These are phyloP conservation scores for Leptonema lineaticorne DNA, from an alignment of 1,140 invertebrate genomes.

Conservation along the genomic window DNA sequence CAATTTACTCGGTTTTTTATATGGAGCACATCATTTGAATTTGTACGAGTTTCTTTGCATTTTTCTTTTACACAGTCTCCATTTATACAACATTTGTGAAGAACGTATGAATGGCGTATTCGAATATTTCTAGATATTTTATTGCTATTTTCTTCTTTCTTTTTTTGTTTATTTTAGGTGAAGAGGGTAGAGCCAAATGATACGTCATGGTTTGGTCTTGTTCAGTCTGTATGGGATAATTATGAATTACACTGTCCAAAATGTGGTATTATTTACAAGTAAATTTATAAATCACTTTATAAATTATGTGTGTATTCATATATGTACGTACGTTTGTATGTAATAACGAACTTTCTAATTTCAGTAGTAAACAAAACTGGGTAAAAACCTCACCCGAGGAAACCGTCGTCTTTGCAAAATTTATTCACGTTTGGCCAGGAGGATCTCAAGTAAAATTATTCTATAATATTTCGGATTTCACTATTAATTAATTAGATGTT, in stretches of 20 bases:
- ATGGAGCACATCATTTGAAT: no score
- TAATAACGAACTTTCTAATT: background rate
- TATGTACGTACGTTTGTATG: no score
- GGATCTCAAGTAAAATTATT: constrained; percentile 25
- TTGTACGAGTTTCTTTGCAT: no score
- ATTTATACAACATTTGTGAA: no score
- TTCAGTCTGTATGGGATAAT: constrained; percentile 80
- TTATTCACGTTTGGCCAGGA: constrained; percentile 36
- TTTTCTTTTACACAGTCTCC: no score
- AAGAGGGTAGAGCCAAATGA: constrained; percentile 23
- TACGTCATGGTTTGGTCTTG: constrained; percentile 66
- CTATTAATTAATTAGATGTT: no score
- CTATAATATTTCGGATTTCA: no score
- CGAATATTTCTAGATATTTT: constrained; percentile 15
- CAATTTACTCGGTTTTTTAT: no score
- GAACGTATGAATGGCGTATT: no score
- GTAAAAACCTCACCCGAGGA: constrained; percentile 78
- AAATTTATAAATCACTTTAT: background rate
- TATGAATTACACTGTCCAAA: constrained; percentile 78
- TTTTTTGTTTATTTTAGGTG: constrained; percentile 24
- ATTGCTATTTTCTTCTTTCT: no score
- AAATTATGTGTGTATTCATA: no score
- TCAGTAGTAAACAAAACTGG: constrained; percentile 78
- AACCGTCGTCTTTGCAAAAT: constrained; percentile 54
- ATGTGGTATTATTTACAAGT: constrained; percentile 59